Evolutionary conservation across 2,797 vertebrate genomes (phyloP).

Genomic region (Microctenopoma steveboyesi): DNA sequence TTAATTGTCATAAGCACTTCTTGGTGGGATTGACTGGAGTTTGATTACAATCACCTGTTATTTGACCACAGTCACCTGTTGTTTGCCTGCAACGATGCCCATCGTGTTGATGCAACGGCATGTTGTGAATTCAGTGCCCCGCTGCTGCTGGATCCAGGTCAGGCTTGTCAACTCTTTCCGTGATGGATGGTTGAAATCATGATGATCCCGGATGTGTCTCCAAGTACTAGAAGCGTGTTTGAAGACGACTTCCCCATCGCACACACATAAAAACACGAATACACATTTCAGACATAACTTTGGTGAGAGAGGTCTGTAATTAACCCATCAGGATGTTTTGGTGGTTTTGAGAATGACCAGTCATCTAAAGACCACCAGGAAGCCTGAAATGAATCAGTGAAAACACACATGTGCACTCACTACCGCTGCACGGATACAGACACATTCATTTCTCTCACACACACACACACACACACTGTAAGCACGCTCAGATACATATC

Average conservation of each 20-base stretch:
- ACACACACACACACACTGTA: conserved; percentile 16
- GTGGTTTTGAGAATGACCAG: conserved; percentile 41
- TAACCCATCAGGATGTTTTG: conserved; percentile 29
- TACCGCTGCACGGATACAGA: conserved; percentile 9
- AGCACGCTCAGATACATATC: conserved; percentile 23
- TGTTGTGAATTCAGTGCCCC: conserved; percentile 48
- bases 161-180: conserved; percentile 22
- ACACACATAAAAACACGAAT: conserved; percentile 18
- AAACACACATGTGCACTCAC: conserved; percentile 15
- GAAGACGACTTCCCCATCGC: conserved; percentile 8
- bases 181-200: conserved; percentile 31
- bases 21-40: conserved; percentile 39
- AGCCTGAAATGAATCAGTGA: conserved; percentile 25
- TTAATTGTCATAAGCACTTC: conserved; percentile 48
- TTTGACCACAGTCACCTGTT: conserved; percentile 66
- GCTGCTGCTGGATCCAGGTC: conserved; percentile 46
- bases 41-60: conserved; percentile 66
- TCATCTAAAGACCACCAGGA: conserved; percentile 45
- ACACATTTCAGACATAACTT: conserved; percentile 16
- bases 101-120: conserved; percentile 61
- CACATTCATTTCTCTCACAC: not conserved
- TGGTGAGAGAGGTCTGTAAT: conserved; percentile 18
- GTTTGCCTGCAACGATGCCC: conserved; percentile 50
- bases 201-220: conserved; percentile 25
- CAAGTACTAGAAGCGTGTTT: not conserved